Percentiles rank a stretch among this genome's conserved stretches.
Conservation (phyloP, 2,888 invertebrate genomes). For the Acrobeloides nanus region DNA sequence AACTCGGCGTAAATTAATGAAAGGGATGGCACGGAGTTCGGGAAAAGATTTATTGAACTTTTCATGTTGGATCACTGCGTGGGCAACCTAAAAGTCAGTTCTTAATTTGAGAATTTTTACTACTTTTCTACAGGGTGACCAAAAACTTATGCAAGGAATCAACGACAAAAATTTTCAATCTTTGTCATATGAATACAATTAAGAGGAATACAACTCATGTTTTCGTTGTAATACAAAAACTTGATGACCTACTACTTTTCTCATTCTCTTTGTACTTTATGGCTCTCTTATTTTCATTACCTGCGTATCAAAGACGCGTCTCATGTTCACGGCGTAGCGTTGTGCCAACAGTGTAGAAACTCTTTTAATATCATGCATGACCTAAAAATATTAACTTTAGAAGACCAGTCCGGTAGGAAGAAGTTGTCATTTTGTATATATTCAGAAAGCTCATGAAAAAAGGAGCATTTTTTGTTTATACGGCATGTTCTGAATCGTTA, state of each 20-base stretch:
- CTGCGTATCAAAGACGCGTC: conserved; percentile 52
- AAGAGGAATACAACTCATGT: neutral
- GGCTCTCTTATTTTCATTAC: no score
- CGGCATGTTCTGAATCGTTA: neutral
- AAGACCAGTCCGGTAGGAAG: neutral
- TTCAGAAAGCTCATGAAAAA: neutral
- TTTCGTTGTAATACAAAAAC: neutral
- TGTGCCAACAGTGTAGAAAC: conserved; percentile 40
- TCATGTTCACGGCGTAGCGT: conserved; percentile 45
- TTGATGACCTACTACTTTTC: no score
- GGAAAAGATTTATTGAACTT: conserved; percentile 82
- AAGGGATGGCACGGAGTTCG: conserved; percentile 83
- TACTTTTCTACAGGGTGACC: conserved; percentile 2
- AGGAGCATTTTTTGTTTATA: neutral
- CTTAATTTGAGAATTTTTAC: no score
- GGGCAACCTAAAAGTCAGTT: conserved; percentile 71
- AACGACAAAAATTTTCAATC: neutral
- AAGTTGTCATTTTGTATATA: no score
- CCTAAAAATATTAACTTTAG: conserved; percentile 13
- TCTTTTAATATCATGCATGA: conserved; percentile 46
- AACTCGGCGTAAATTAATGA: conserved; percentile 67
- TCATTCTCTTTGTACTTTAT: no score
- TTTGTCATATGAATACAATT: neutral
- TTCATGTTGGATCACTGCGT: conserved; percentile 81
- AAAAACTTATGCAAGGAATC: neutral